Percentiles rank a stretch among this genome's conserved stretches.
These are phyloP conservation scores for Hipparchia semele DNA, from an alignment of 2,888 invertebrate genomes.

Conservation along the genomic window DNA sequence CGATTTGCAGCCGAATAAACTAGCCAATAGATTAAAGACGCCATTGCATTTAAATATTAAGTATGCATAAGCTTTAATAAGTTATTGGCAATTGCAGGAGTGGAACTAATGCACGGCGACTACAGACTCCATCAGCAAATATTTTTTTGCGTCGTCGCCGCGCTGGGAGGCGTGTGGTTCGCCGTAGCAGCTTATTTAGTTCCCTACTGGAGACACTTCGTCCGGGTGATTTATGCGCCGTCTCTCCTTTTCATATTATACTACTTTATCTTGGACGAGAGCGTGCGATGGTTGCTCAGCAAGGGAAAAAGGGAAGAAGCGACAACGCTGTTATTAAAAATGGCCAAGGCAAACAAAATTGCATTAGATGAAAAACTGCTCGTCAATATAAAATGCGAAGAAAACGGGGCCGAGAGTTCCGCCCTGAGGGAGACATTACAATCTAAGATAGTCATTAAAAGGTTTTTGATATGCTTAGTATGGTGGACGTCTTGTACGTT, in stretches of 20 bases:
- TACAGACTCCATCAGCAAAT: conserved; percentile 49
- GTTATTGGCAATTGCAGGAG: conserved; percentile 48
- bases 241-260: conserved; percentile 85
- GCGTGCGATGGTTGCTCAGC: conserved; percentile 88
- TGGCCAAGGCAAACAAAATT: conserved; percentile 72
- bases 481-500: conserved; percentile 61
- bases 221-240: conserved; percentile 86
- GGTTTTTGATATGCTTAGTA: conserved; percentile 55
- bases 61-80: not conserved
- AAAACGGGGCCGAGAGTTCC: conserved; percentile 40
- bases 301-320: conserved; percentile 86
- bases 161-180: conserved; percentile 84
- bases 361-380: conserved; percentile 52
- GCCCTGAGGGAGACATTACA: conserved; percentile 49
- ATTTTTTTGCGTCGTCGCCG: conserved; percentile 79
- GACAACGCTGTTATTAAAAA: conserved; percentile 79
- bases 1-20: too few species aligned
- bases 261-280: conserved; percentile 86
- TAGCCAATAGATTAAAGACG: too few species aligned
- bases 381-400: conserved; percentile 49
- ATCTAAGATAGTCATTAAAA: conserved; percentile 51
- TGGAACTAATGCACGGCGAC: conserved; percentile 55
- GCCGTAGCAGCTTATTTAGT: conserved; percentile 85
- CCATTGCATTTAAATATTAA: too few species aligned
- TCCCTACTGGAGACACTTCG: conserved; percentile 85